A percentile compares a stretch with the other conserved stretches of the same genome.
Evolutionary conservation across 2,888 invertebrate species (phyloP).

Genomic region (Noctua janthina): DNA sequence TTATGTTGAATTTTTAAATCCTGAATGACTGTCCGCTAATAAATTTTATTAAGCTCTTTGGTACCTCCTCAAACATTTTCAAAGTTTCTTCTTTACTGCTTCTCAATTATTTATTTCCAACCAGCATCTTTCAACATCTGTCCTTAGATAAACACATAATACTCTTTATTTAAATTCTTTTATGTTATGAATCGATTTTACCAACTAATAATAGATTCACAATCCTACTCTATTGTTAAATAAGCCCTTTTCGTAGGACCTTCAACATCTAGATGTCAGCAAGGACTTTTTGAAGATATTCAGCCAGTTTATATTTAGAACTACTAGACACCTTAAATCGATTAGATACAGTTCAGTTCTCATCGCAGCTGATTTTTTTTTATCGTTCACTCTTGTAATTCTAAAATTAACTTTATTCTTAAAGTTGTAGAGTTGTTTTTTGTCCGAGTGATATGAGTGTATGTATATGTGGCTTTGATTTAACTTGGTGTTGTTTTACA

Average conservation of each 20-base stretch:
- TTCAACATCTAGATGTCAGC: background rate
- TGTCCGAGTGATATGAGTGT: background rate
- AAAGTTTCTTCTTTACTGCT: too few species aligned
- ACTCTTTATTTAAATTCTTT: background rate
- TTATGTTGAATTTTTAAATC: too few species aligned
- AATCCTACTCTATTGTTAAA: background rate
- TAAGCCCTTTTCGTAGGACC: background rate
- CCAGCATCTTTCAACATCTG: too few species aligned
- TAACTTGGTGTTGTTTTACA: slow-evolving; percentile 16
- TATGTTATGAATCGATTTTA: background rate
- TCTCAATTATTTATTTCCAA: too few species aligned
- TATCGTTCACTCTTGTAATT: background rate
- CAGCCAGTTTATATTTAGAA: background rate
- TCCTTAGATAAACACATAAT: too few species aligned
- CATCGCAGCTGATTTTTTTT: background rate
- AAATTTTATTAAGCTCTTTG: too few species aligned
- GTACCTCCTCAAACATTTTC: too few species aligned
- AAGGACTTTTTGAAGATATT: slow-evolving; percentile 1
- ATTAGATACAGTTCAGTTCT: slow-evolving; percentile 4
- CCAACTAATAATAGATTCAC: background rate
- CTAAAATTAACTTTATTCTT: slow-evolving; percentile 9
- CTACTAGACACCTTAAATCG: background rate
- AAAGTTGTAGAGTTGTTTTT: background rate
- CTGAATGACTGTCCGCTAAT: too few species aligned
- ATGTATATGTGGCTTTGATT: slow-evolving; percentile 2